Evolutionary conservation across 2,888 invertebrate genomes (phyloP), one percentile per base, ranked within the genome.

Genomic region (Gandaritis pyraliata): DNA sequence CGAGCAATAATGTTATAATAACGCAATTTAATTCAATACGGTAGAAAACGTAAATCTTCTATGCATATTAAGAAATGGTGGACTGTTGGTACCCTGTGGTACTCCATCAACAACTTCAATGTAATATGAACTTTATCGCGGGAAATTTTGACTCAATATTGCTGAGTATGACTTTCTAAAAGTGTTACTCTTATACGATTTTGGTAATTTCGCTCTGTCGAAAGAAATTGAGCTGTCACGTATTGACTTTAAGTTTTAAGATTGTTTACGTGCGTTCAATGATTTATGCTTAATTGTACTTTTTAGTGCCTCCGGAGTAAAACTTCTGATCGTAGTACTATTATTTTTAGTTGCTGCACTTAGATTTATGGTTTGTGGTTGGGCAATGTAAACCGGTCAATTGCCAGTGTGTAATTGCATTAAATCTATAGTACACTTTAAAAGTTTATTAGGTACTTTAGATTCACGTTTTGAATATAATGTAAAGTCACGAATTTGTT

Each of bases 31-130:
- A 90, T 90, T 88, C 88, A 89, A 87, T 87, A 85, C 84, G 78
- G 80, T 77, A 75, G 78, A 64, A 80, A 79, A 85, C 83, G 86
- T 91, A 89, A 90, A 90, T 90, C 89, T 88, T 87, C 83, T 78
- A 84, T 83, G 85, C 86, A 85, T 90, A 88, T 90, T 89, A 89
- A 90, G 89, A 84, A 88, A 86, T 78, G 88, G 86, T 84, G 72
- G 83, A 71, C 72, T 75, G 80, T 75, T 80, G 82, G 83, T 78
- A 81, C 75, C 53, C n/a, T 53, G 53, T 33, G 36, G 13, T 30
- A 54, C 45, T 36, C 53, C 18, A 49, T 15, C 16, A 18, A 8
- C 12, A 50, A n/a, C 38, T 39, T 39, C 13, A 7, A 45, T 36
- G n/a, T 33, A 33, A 45, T 46, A 54, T 45, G 36, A 18, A 15